Evolutionary conservation across 2,888 invertebrate genomes (phyloP).

Genomic region (Syritta pipiens): DNA sequence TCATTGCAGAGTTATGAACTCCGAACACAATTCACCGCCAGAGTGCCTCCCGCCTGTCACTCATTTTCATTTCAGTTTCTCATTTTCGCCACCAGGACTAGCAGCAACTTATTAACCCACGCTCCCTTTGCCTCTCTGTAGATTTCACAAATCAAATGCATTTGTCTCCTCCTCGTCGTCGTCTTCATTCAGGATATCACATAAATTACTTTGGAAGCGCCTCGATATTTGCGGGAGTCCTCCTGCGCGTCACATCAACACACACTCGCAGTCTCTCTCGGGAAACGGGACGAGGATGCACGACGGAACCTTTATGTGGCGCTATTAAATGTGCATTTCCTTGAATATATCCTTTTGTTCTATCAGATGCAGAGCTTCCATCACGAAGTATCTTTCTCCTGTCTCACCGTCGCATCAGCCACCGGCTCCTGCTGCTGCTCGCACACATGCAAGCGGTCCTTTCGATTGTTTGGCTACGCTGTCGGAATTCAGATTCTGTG

Average conservation of each 20-base stretch:
- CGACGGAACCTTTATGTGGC: constrained; percentile 42
- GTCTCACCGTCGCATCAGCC: neutral
- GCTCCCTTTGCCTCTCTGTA: no score
- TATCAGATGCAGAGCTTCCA: constrained; percentile 31
- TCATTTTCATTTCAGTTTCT: no score
- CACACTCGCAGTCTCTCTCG: neutral
- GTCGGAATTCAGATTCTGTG: constrained; percentile 62
- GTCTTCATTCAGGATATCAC: constrained; percentile 1
- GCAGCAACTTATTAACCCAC: neutral
- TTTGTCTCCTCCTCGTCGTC: constrained; percentile 26
- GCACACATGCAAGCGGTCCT: constrained; percentile 4
- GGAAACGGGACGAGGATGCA: neutral
- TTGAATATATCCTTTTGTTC: constrained; percentile 53
- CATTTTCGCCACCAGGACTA: neutral
- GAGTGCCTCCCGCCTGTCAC: neutral
- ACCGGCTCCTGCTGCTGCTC: constrained; percentile 7
- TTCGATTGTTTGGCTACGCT: constrained; percentile 58
- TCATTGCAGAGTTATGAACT: constrained; percentile 21
- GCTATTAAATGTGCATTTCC: constrained; percentile 55
- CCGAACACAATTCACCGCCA: constrained; percentile 11
- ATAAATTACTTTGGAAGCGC: constrained; percentile 19
- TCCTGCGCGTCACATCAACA: neutral
- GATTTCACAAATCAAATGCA: constrained; percentile 34
- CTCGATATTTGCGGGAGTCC: constrained; percentile 6
- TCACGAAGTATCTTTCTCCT: constrained; percentile 6